phyloP scores from a whole-genome alignment of 2,888 invertebrate species.

The Polyommatus iphigenia region DNA sequence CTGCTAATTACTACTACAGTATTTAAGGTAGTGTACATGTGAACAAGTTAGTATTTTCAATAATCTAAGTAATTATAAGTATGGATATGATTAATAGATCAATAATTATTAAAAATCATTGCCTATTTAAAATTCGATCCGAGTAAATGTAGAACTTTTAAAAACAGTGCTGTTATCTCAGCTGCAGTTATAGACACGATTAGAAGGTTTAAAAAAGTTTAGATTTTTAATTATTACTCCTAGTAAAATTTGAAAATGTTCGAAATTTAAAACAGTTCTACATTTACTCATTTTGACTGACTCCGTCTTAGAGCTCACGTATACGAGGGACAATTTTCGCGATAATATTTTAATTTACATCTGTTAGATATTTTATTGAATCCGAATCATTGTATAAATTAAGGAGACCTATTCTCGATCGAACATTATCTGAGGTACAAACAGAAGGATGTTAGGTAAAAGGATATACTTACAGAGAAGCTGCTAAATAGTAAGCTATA shows the following conservation, averaged over 20 bases:
- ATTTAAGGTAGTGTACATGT: slow-evolving; percentile 8
- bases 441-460: too few relatives aligned
- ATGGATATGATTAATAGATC: background rate
- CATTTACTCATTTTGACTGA: background rate
- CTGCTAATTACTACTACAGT: background rate
- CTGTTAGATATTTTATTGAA: background rate
- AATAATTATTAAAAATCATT: slow-evolving; percentile 1
- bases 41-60: background rate
- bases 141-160: background rate
- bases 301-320: slow-evolving; percentile 5
- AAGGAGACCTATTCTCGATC: too few relatives aligned
- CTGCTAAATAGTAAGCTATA: too few relatives aligned
- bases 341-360: background rate
- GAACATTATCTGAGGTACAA: too few relatives aligned
- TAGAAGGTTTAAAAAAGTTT: background rate
- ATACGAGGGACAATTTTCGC: background rate
- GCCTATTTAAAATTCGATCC: background rate
- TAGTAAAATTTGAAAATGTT: too few relatives aligned
- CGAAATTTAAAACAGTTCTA: background rate
- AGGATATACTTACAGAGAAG: too few relatives aligned
- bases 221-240: too few relatives aligned
- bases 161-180: background rate
- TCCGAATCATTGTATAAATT: background rate
- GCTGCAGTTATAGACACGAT: background rate
- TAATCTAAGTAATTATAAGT: slow-evolving; percentile 6